Conservation (phyloP, 2,113 vertebrate species). For the Balaeniceps rex region DNA sequence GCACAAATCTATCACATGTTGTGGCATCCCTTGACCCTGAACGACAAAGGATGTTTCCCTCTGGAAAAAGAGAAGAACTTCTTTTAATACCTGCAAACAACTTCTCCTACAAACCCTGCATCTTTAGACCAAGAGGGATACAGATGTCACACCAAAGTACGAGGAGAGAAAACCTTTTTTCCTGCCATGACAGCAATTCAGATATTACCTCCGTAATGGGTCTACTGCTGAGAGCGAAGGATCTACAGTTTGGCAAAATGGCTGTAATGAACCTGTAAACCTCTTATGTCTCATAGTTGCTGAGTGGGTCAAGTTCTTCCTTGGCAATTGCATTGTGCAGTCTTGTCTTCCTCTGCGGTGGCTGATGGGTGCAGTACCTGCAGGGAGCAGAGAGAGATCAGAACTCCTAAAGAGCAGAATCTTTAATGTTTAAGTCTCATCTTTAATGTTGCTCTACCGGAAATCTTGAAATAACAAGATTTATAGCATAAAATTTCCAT, state of each 20-base stretch:
- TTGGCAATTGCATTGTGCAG: background rate
- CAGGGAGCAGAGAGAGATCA: background rate
- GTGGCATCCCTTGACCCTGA: background rate
- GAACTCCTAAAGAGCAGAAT: background rate
- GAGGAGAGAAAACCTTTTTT: background rate
- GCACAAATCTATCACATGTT: background rate
- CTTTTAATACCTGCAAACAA: background rate
- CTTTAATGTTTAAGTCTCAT: background rate
- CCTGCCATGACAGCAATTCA: background rate
- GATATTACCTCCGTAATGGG: background rate
- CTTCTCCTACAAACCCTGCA: background rate
- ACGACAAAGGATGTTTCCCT: background rate
- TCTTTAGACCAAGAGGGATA: background rate
- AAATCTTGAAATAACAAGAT: background rate
- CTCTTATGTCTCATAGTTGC: background rate
- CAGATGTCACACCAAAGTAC: background rate
- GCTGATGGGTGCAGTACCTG: background rate
- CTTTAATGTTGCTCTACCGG: background rate
- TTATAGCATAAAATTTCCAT: background rate
- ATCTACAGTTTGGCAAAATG: background rate
- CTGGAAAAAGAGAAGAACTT: background rate
- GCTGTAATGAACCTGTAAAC: background rate
- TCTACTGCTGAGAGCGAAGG: background rate
- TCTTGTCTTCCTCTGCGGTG: background rate
- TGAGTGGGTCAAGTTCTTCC: background rate